A percentile compares a stretch with the other conserved stretches of the same genome.
Evolutionary conservation across 1,140 invertebrate species (phyloP).

Genomic region (Eriocheir sinensis): DNA sequence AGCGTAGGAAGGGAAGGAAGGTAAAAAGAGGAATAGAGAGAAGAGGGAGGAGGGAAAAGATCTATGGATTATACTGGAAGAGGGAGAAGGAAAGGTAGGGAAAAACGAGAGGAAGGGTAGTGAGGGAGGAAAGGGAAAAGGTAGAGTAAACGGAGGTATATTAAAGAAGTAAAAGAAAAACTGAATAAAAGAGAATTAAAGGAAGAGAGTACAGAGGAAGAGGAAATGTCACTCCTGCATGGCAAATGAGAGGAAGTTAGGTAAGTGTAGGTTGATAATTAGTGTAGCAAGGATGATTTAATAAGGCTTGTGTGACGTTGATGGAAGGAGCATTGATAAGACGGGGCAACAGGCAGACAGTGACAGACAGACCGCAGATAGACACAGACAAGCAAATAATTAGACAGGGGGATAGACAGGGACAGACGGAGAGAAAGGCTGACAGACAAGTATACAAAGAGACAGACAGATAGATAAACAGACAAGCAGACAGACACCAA

Average conservation of each 20-base stretch:
- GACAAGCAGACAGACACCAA: not conserved
- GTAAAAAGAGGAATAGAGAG: too few relatives aligned
- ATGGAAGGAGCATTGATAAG: not conserved
- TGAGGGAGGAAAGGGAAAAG: not conserved
- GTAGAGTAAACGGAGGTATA: not conserved
- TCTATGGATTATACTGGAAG: not conserved
- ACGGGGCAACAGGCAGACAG: not conserved
- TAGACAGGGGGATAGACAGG: not conserved
- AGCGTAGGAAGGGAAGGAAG: too few relatives aligned
- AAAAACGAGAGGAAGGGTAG: not conserved
- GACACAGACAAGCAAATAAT: not conserved
- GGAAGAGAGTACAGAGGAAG: not conserved
- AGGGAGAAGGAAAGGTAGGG: slow-evolving; percentile 11
- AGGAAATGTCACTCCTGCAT: slow-evolving; percentile 2
- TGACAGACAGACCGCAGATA: not conserved
- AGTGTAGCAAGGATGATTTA: not conserved
- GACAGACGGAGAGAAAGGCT: not conserved
- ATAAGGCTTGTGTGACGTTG: not conserved
- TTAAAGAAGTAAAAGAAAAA: not conserved
- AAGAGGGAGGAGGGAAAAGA: too few relatives aligned
- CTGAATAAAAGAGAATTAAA: not conserved
- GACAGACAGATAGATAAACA: not conserved
- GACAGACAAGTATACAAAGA: too few relatives aligned
- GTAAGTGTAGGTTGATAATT: not conserved
- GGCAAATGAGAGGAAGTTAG: not conserved